Conservation (phyloP, 2,113 vertebrate species). For the Chitala chitala region DNA sequence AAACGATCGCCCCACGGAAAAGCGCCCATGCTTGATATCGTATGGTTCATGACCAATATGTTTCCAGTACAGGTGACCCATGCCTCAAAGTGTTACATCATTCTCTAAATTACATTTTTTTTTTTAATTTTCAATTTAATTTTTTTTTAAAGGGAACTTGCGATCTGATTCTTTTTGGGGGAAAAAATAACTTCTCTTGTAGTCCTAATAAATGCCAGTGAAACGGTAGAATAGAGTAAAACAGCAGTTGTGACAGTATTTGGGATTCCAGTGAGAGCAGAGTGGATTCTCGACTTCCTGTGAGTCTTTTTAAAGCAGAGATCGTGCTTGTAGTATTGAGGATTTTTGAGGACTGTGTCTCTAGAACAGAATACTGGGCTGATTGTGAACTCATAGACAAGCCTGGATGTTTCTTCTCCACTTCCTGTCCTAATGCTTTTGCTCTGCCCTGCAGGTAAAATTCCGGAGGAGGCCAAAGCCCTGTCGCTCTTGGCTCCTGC, state of each 20-base stretch:
- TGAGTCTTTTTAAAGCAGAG: slow-evolving; percentile 17
- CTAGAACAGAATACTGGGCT: slow-evolving; percentile 56
- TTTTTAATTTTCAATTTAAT: slow-evolving; percentile 40
- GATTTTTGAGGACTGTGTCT: slow-evolving; percentile 46
- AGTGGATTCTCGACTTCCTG: slow-evolving; percentile 47
- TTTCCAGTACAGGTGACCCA: slow-evolving; percentile 99
- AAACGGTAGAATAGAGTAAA: slow-evolving; percentile 11
- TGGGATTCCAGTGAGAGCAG: slow-evolving; percentile 38
- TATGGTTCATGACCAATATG: slow-evolving; percentile 99
- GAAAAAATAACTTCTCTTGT: not conserved
- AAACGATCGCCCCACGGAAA: slow-evolving; percentile 94
- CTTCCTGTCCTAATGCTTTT: slow-evolving; percentile 59
- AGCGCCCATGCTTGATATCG: slow-evolving; percentile 99
- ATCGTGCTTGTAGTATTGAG: slow-evolving; percentile 43
- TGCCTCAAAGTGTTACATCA: slow-evolving; percentile 99
- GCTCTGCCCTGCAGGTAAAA: slow-evolving; percentile 88
- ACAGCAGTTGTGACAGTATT: not conserved
- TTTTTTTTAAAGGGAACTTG: slow-evolving; percentile 35
- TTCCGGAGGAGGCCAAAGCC: slow-evolving; percentile 95
- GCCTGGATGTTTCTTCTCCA: slow-evolving; percentile 40
- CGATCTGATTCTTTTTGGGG: slow-evolving; percentile 30
- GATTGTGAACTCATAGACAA: slow-evolving; percentile 58
- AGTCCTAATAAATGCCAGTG: slow-evolving; percentile 21
- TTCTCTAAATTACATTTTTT: slow-evolving; percentile 81
- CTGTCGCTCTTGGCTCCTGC: slow-evolving; percentile 87